Evolutionary conservation across 2,797 vertebrate species (phyloP).

Genomic region (Phataginus tetradactyla): DNA sequence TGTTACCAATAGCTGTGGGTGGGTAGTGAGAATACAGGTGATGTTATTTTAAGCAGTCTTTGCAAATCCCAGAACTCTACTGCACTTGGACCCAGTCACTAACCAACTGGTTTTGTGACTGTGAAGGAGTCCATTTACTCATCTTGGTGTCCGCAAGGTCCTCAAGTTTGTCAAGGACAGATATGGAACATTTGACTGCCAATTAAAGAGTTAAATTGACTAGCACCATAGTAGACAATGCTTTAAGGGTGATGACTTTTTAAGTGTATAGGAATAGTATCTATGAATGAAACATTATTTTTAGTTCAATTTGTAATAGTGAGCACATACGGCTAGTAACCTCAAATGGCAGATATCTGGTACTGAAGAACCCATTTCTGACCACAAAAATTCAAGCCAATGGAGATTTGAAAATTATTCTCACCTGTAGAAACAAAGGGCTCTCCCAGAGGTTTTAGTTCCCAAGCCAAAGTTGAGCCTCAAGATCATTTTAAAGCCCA

Average conservation of each 20-base stretch:
- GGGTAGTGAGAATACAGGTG: not conserved
- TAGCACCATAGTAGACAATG: not conserved
- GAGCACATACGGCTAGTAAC: not conserved
- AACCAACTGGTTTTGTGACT: not conserved
- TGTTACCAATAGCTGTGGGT: not conserved
- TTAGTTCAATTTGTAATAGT: not conserved
- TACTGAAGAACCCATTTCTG: not conserved
- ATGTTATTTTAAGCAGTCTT: slow-evolving; percentile 1
- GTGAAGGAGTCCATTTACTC: not conserved
- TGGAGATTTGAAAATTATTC: slow-evolving; percentile 27
- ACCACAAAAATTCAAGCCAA: not conserved
- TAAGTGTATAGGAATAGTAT: not conserved
- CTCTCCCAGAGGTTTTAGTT: not conserved
- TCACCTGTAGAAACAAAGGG: not conserved
- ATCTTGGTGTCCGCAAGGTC: not conserved
- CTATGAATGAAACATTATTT: not conserved
- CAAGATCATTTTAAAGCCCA: slow-evolving; percentile 37
- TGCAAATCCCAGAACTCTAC: not conserved
- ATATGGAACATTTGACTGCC: not conserved
- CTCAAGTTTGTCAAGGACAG: not conserved
- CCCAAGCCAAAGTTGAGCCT: slow-evolving; percentile 26
- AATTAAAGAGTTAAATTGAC: not conserved
- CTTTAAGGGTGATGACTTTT: not conserved
- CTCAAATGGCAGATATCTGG: not conserved
- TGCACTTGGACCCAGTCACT: not conserved